These are phyloP conservation scores for Amblyopsis rosae DNA, from an alignment of 2,113 vertebrate species.

Conservation along the genomic window DNA sequence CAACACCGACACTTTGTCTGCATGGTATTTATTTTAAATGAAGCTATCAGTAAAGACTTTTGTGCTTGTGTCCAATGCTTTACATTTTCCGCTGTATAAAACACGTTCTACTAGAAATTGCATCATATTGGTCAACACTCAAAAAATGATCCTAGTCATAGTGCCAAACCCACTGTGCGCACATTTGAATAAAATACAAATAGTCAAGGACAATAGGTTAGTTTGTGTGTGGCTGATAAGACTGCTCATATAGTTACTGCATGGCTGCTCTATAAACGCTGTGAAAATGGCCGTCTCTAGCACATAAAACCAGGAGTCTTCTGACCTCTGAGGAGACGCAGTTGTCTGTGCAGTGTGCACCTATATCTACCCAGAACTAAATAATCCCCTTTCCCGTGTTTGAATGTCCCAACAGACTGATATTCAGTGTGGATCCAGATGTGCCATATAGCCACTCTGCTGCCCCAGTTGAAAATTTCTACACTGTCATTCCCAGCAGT, in stretches of 20 bases:
- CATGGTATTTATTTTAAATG: too few relatives aligned
- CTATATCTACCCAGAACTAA: background rate
- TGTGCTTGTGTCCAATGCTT: too few relatives aligned
- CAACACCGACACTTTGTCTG: too few relatives aligned
- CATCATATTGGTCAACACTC: background rate
- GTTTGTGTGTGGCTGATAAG: conserved; percentile 17
- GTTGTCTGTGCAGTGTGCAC: too few relatives aligned
- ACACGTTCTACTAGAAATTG: too few relatives aligned
- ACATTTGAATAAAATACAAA: conserved; percentile 42
- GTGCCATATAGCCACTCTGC: conserved; percentile 16
- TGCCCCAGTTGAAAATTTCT: conserved; percentile 64
- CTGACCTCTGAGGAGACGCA: too few relatives aligned
- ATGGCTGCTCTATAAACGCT: too few relatives aligned
- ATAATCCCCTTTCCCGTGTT: background rate
- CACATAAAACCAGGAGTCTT: too few relatives aligned
- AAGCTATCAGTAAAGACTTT: too few relatives aligned
- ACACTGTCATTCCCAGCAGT: conserved; percentile 47
- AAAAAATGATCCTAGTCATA: background rate
- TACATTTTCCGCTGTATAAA: too few relatives aligned
- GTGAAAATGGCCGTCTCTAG: too few relatives aligned
- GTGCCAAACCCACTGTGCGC: background rate
- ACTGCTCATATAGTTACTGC: background rate
- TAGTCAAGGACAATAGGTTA: conserved; percentile 22
- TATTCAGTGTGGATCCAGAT: conserved; percentile 14
- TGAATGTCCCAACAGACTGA: background rate